Base-by-base conservation (phyloP, 1,140 invertebrate species). In the Mizuhopecten yessoensis region DNA sequence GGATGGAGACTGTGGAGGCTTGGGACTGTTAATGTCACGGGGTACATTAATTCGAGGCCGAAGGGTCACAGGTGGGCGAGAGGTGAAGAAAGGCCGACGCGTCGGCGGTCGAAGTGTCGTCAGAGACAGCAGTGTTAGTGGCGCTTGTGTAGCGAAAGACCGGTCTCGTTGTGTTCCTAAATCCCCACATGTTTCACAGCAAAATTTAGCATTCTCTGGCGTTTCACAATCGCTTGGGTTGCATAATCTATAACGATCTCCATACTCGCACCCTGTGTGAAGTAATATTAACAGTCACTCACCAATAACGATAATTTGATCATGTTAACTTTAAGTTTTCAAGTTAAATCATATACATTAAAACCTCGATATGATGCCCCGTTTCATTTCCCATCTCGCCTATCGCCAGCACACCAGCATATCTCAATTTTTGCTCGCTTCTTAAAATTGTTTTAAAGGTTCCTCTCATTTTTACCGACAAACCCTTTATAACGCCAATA, bases 121-220 rank as follows among this genome's bases (percentile, higher is more conserved):
- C 57, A 75, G 23, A 23, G 23, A n/a, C 7, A 23, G 57, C 9
- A 29, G 29, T 75, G 5, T 29, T 17, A n/a, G 57, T n/a, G n/a
- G n/a, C n/a, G n/a, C n/a, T n/a, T n/a, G n/a, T n/a, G n/a, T n/a
- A n/a, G n/a, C n/a, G n/a, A n/a, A n/a, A n/a, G n/a, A n/a, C n/a
- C 23, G 57, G 9, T 75, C 57, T 29, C n/a, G n/a, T 75, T 23
- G 23, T 5, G 23, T 0, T 29, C 57, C 57, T 75, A 75, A 29
- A 29, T 29, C 57, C 3, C 57, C 57, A 75, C 57, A 75, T n/a
- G 57, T 75, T 75, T 75, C 57, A n/a, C 57, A 75, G 57, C 57
- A 75, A 29, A 75, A 75, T 29, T 75, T 75, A 29, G 57, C 57
- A 75, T 75, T 75, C n/a, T 75, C 57, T 29, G 57, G 57, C n/a